These are phyloP conservation scores for Oligia latruncula DNA, from an alignment of 2,888 invertebrate genomes.

Conservation along the genomic window DNA sequence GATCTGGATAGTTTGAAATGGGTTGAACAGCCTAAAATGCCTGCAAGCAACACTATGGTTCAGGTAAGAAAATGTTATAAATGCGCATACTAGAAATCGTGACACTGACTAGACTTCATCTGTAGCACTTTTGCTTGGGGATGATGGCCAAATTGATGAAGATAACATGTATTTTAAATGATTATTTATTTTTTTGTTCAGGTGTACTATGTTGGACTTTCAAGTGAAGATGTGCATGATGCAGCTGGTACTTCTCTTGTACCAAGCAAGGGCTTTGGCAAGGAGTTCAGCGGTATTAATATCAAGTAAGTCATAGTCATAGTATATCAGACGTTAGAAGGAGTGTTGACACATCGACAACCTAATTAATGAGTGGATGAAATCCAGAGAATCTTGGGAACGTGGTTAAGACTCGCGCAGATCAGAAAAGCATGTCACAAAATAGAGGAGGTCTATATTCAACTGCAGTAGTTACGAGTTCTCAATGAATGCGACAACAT, in stretches of 20 bases:
- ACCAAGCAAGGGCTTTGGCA: slow-evolving; percentile 66
- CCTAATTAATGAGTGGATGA: not conserved
- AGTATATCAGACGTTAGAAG: not conserved
- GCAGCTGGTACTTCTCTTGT: slow-evolving; percentile 55
- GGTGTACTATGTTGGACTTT: slow-evolving; percentile 75
- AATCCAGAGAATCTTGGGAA: not conserved
- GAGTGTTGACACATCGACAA: not conserved
- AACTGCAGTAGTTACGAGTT: not conserved
- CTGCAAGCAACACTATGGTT: slow-evolving; percentile 62
- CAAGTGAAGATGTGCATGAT: slow-evolving; percentile 68
- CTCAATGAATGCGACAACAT: not conserved
- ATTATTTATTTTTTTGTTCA: slow-evolving; percentile 37
- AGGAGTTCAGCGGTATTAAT: slow-evolving; percentile 77
- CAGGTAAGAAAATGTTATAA: slow-evolving; percentile 66
- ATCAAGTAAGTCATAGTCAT: slow-evolving; percentile 66
- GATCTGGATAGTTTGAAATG: slow-evolving; percentile 94
- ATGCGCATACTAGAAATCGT: not conserved
- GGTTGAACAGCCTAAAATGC: slow-evolving; percentile 87
- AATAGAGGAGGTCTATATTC: not conserved
- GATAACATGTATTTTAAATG: not conserved
- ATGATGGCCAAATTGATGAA: not conserved
- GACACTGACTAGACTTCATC: not conserved
- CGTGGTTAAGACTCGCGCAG: not conserved
- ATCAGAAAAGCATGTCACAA: not conserved
- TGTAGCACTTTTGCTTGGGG: not conserved